Evolutionary conservation across 2,797 vertebrate species (phyloP).

Genomic region (Sardinella longiceps): DNA sequence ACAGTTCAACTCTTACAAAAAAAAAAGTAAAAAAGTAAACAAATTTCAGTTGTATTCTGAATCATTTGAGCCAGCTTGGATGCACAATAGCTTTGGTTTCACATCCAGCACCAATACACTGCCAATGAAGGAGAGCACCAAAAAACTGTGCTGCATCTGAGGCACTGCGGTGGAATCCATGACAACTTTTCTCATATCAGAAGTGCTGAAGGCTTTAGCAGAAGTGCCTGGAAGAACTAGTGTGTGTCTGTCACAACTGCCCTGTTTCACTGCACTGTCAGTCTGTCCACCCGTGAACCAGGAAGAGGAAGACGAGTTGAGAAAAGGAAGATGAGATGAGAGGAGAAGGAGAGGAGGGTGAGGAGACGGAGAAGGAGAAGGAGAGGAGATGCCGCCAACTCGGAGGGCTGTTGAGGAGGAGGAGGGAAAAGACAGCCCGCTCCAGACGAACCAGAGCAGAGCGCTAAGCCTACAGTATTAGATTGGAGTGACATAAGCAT

Average conservation of each 20-base stretch:
- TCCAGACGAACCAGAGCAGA: neutral
- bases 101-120: neutral
- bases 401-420: neutral
- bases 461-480: neutral
- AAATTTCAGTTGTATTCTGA: too few species aligned
- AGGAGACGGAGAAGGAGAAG: neutral
- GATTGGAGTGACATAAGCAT: neutral
- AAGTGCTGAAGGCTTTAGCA: constrained; percentile 5
- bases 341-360: neutral
- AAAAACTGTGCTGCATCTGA: neutral
- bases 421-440: neutral
- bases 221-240: neutral
- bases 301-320: neutral
- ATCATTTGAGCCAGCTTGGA: too few species aligned
- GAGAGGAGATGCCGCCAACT: neutral
- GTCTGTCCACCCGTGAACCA: neutral
- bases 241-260: neutral
- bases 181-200: neutral
- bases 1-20: too few species aligned
- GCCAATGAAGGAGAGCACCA: neutral
- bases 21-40: too few species aligned
- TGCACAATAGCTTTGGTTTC: neutral
- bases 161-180: neutral
- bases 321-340: too few species aligned
- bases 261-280: neutral